phyloP scores from a whole-genome alignment of 1,140 invertebrate species.

The Drosophila sechellia region DNA sequence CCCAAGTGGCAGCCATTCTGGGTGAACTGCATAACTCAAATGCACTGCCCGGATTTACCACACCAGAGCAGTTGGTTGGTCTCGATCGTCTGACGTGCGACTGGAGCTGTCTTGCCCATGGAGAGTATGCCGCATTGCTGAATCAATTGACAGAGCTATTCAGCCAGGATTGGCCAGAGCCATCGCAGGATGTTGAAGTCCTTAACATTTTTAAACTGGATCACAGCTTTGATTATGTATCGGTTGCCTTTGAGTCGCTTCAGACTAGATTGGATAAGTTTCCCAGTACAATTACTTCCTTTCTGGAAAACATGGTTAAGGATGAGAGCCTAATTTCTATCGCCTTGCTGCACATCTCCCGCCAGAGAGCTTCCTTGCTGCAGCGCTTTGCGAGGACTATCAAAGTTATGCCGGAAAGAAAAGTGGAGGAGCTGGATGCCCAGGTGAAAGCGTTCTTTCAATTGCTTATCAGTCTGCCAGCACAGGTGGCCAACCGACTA shows the following conservation, averaged over 20 bases:
- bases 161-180: conserved; percentile 86
- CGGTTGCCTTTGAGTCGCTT: conserved; percentile 56
- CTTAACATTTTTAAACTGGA: conserved; percentile 79
- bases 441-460: conserved; percentile 85
- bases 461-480: conserved; percentile 88
- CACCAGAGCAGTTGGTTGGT: conserved; percentile 86
- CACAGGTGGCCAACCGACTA: conserved; percentile 88
- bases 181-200: conserved; percentile 34
- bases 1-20: conserved; percentile 40
- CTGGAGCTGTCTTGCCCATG: conserved; percentile 81
- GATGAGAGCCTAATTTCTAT: conserved; percentile 62
- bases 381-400: conserved; percentile 55
- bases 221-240: conserved; percentile 54
- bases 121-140: conserved; percentile 85
- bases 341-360: conserved; percentile 58
- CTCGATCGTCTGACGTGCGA: conserved; percentile 79
- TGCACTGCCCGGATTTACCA: conserved; percentile 87
- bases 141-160: conserved; percentile 85
- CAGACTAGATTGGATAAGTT: conserved; percentile 34
- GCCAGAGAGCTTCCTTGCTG: conserved; percentile 45
- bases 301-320: conserved; percentile 47
- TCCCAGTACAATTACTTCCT: conserved; percentile 12
- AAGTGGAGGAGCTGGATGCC: conserved; percentile 60
- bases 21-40: conserved; percentile 23
- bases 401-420: conserved; percentile 54